Conservation (phyloP, 2,888 invertebrate genomes). For the Odontocerum albicorne region DNA sequence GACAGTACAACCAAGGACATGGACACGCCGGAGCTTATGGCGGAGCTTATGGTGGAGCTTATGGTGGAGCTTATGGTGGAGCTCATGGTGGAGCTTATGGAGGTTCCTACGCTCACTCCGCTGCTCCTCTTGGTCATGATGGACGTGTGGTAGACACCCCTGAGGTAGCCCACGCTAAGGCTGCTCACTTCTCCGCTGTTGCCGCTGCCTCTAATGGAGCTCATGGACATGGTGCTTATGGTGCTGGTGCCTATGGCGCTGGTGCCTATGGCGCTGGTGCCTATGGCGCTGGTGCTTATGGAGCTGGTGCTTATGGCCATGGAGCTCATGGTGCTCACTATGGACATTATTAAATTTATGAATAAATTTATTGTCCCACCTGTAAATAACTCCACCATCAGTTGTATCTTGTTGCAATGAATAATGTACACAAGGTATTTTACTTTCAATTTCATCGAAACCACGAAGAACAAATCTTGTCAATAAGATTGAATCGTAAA, state of each 20-base stretch:
- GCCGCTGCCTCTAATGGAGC: slow-evolving; percentile 40
- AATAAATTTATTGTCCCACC: too few relatives aligned
- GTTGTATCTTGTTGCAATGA: too few relatives aligned
- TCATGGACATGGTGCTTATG: not conserved
- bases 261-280: not conserved
- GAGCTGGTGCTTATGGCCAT: slow-evolving; percentile 6
- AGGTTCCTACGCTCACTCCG: slow-evolving; percentile 4
- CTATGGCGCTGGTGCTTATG: slow-evolving; percentile 12
- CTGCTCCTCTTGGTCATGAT: slow-evolving; percentile 33
- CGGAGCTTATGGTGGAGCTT: slow-evolving; percentile 18
- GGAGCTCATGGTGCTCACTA: too few relatives aligned
- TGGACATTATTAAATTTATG: too few relatives aligned
- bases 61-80: slow-evolving; percentile 1
- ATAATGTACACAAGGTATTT: too few relatives aligned
- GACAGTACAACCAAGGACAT: slow-evolving; percentile 42
- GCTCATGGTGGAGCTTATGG: not conserved
- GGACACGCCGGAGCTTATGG: slow-evolving; percentile 51
- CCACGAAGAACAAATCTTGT: too few relatives aligned
- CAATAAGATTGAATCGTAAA: too few relatives aligned
- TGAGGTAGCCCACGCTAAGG: slow-evolving; percentile 32
- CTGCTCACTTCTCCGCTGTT: slow-evolving; percentile 40
- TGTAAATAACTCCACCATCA: too few relatives aligned
- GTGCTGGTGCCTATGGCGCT: not conserved
- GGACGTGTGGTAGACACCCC: slow-evolving; percentile 32
- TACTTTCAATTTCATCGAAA: too few relatives aligned